Evolutionary conservation across 64 coral and sea anemone genomes (phyloP).

Genomic region (Hydrozoanthus tunicans): DNA sequence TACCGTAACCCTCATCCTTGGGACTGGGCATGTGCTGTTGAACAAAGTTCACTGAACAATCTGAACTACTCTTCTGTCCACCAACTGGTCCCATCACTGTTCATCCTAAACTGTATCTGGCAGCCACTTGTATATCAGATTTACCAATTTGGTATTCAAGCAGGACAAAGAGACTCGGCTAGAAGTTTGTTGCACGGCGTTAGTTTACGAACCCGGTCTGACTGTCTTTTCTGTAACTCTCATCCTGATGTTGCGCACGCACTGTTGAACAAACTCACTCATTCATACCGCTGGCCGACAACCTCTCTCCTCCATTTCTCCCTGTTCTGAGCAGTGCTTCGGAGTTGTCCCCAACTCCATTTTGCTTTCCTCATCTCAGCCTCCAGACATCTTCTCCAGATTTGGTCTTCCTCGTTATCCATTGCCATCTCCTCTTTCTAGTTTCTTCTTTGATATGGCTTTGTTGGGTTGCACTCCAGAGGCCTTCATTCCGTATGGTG

Average conservation of each 20-base stretch:
- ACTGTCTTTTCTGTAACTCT: conserved; percentile 10
- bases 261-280: conserved; percentile 13
- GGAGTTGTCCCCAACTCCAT: too few relatives aligned
- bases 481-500: background rate
- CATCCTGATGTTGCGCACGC: background rate
- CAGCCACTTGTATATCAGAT: conserved; percentile 34
- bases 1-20: conserved; percentile 5
- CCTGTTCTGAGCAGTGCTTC: background rate
- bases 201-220: background rate
- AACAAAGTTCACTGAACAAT: conserved; percentile 20
- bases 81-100: conserved; percentile 42
- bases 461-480: background rate
- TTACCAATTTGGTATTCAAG: conserved; percentile 7
- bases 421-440: background rate
- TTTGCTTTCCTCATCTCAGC: background rate
- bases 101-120: conserved; percentile 61
- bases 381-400: background rate
- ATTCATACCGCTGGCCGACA: background rate
- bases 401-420: background rate
- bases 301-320: background rate
- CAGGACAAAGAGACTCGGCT: background rate
- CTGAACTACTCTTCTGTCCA: background rate
- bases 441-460: too few relatives aligned
- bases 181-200: background rate
- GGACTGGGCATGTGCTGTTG: background rate